Percentiles rank a stretch among this genome's conserved stretches.
phyloP scores from a whole-genome alignment of 2,888 invertebrate species.

The Phrixothrix hirtus region DNA sequence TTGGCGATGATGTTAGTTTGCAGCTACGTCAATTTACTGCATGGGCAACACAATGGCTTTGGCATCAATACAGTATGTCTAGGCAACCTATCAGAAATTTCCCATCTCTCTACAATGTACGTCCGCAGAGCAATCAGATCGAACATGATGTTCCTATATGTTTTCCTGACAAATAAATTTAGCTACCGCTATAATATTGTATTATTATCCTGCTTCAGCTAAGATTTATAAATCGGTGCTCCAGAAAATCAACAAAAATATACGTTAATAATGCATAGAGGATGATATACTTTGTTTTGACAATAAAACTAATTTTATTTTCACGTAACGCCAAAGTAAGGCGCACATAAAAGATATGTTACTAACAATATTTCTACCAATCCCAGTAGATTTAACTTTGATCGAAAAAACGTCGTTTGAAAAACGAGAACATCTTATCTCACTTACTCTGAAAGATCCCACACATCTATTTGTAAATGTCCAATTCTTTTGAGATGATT shows the following conservation, averaged over 20 bases:
- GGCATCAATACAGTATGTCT: slow-evolving; percentile 21
- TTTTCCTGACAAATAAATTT: slow-evolving; percentile 14
- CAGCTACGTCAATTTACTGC: slow-evolving; percentile 17
- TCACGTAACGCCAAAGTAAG: not conserved
- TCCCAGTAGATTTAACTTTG: not conserved
- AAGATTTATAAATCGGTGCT: not conserved
- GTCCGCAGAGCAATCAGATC: slow-evolving; percentile 8
- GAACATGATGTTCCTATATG: slow-evolving; percentile 9
- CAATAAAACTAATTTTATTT: not conserved
- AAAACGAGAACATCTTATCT: not conserved
- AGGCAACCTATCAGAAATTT: slow-evolving; percentile 17
- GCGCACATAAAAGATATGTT: not conserved
- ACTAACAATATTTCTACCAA: not conserved
- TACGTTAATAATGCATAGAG: not conserved
- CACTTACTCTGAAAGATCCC: too few species aligned
- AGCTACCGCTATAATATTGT: not conserved
- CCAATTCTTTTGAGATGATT: too few species aligned
- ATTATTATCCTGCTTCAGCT: not conserved
- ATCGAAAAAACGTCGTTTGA: not conserved
- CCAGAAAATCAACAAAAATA: not conserved
- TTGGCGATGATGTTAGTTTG: slow-evolving; percentile 2
- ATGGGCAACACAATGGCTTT: slow-evolving; percentile 18
- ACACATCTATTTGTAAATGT: too few species aligned
- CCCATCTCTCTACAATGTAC: slow-evolving; percentile 15
- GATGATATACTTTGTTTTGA: not conserved